Percentiles rank a stretch among this genome's conserved stretches.
Evolutionary conservation across 37 sponge, comb jelly and placozoan genomes (phyloP).

Genomic region (Agelas oroides): DNA sequence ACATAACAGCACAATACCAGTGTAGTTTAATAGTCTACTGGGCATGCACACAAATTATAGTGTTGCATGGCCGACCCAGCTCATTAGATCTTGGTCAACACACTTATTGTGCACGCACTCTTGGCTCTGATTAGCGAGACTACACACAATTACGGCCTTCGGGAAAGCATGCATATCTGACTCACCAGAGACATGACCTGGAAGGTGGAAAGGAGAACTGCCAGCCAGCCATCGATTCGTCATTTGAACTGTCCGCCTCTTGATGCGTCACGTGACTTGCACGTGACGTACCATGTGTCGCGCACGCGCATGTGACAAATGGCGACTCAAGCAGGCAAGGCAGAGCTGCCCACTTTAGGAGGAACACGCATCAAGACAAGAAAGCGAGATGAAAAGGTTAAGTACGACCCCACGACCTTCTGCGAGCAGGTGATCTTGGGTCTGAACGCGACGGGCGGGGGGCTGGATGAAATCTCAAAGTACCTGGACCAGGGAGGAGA

Average conservation of each 20-base stretch:
- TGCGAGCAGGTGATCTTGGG: constrained; percentile 85
- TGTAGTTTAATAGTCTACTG: too few species aligned
- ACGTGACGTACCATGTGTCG: constrained; percentile 4
- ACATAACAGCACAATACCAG: background rate
- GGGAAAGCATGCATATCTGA: background rate
- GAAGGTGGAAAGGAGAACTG: constrained; percentile 57
- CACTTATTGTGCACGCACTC: too few species aligned
- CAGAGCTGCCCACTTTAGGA: constrained; percentile 79
- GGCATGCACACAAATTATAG: too few species aligned
- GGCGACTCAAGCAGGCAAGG: constrained; percentile 30
- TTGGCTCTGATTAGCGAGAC: too few species aligned
- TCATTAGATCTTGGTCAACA: too few species aligned
- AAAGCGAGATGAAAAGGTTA: constrained; percentile 94
- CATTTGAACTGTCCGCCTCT: background rate
- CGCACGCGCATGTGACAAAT: background rate
- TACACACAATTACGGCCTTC: too few species aligned
- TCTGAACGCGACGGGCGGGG: constrained; percentile 74
- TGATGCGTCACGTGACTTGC: background rate
- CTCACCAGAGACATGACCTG: constrained; percentile 64
- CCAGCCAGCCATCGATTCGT: constrained; percentile 27
- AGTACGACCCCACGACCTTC: constrained; percentile 87
- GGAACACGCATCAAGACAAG: constrained; percentile 86
- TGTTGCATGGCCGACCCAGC: too few species aligned
- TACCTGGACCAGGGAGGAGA: constrained; percentile 71
- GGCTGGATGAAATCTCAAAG: constrained; percentile 65